A percentile compares a stretch with the other conserved stretches of the same genome.
phyloP scores from a whole-genome alignment of 2,113 vertebrate species.

The Grantiella picta region DNA sequence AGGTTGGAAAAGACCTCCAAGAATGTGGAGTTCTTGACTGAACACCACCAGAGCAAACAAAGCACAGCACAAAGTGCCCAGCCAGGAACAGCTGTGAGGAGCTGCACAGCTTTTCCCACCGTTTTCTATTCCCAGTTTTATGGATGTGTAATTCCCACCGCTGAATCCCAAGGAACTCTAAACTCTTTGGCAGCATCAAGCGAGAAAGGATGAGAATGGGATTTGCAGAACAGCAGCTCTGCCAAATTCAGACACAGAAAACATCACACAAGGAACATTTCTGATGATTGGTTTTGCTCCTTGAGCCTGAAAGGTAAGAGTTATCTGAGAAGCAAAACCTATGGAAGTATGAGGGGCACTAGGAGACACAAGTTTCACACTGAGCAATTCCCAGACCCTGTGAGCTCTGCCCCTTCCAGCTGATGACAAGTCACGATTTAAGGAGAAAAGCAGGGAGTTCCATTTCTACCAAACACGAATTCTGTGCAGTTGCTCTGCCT shows the following conservation, averaged over 20 bases:
- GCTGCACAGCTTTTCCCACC: background rate
- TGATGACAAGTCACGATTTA: fast-evolving
- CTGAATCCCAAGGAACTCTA: background rate
- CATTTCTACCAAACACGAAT: background rate
- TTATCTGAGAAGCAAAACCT: background rate
- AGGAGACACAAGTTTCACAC: background rate
- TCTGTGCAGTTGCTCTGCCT: background rate
- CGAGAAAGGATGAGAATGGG: background rate
- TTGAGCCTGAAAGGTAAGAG: background rate
- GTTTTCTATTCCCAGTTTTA: fast-evolving
- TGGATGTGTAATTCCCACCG: background rate
- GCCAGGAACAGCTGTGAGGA: background rate
- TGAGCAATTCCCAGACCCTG: background rate
- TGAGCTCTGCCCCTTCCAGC: background rate
- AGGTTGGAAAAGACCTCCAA: background rate
- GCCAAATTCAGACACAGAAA: background rate
- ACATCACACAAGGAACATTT: background rate
- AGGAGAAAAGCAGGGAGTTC: background rate
- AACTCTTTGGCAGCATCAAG: background rate
- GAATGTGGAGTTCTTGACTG: background rate
- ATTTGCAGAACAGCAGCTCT: background rate
- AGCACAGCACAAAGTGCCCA: background rate
- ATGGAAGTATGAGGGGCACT: fast-evolving
- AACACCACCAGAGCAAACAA: background rate
- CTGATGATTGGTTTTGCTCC: fast-evolving